These are phyloP conservation scores for Lepidurus arcticus DNA, from an alignment of 1,140 invertebrate genomes.

Conservation along the genomic window DNA sequence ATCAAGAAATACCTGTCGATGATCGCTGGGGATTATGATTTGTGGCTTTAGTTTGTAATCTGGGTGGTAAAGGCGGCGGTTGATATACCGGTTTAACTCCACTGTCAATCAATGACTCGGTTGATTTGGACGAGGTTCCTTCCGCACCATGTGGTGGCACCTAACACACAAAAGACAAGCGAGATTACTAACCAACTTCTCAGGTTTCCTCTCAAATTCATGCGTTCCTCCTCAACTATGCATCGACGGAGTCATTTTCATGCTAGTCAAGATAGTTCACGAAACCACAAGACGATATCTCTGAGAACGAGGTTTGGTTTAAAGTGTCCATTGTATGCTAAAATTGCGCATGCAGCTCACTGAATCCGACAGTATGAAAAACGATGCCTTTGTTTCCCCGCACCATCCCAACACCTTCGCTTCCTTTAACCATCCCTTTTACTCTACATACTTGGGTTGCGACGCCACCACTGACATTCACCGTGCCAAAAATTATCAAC, in stretches of 20 bases:
- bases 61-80: constrained; percentile 7
- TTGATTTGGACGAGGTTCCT: neutral
- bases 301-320: neutral
- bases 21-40: neutral
- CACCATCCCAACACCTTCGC: neutral
- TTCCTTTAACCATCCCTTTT: neutral
- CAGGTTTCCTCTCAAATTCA: neutral
- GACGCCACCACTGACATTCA: neutral
- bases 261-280: neutral
- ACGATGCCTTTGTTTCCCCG: neutral
- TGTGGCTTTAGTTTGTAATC: neutral
- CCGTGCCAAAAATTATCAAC: neutral
- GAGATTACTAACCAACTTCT: neutral
- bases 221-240: neutral
- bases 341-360: neutral
- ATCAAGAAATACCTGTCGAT: constrained; percentile 8
- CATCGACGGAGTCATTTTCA: too few relatives aligned
- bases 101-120: neutral
- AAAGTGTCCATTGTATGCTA: neutral
- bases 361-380: constrained; percentile 7
- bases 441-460: neutral
- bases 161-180: neutral
- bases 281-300: neutral
- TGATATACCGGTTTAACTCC: neutral
- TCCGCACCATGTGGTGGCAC: neutral